Evolutionary conservation across 2,888 invertebrate genomes (phyloP).

Genomic region (Eupithecia centaureata): DNA sequence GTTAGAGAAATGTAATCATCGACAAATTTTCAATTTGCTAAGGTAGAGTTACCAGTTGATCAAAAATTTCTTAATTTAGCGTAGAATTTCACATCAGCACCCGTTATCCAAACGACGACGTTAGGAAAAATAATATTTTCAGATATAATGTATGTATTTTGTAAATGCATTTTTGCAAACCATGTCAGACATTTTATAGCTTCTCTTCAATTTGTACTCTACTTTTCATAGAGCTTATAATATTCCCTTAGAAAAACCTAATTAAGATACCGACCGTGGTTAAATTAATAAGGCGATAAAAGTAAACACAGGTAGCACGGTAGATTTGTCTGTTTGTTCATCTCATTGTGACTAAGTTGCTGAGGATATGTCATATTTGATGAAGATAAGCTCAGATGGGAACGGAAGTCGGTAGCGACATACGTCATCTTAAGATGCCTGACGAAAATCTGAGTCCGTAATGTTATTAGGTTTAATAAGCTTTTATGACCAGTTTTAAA

Average conservation of each 20-base stretch:
- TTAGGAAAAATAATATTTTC: no score
- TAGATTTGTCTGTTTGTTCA: conserved; percentile 40
- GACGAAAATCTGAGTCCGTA: conserved; percentile 31
- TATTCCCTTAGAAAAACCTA: not conserved
- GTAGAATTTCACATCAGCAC: not conserved
- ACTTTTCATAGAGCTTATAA: not conserved
- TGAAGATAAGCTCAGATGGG: conserved; percentile 73
- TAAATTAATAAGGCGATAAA: conserved; percentile 5
- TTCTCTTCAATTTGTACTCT: not conserved
- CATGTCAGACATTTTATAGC: not conserved
- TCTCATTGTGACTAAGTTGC: conserved; percentile 47
- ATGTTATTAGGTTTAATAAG: not conserved
- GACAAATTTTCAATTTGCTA: not conserved
- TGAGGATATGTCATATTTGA: conserved; percentile 76
- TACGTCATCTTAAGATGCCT: conserved; percentile 51
- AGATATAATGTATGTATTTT: no score
- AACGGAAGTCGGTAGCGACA: conserved; percentile 73
- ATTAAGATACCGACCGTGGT: not conserved
- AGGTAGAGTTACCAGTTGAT: not conserved
- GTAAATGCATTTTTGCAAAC: not conserved
- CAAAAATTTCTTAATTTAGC: not conserved
- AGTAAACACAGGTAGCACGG: conserved; percentile 26
- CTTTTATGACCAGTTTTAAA: not conserved
- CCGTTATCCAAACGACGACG: not conserved
- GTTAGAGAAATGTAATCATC: not conserved